These are phyloP conservation scores for Pollenia griseotomentosa DNA, from an alignment of 2,888 invertebrate genomes.

Conservation along the genomic window DNA sequence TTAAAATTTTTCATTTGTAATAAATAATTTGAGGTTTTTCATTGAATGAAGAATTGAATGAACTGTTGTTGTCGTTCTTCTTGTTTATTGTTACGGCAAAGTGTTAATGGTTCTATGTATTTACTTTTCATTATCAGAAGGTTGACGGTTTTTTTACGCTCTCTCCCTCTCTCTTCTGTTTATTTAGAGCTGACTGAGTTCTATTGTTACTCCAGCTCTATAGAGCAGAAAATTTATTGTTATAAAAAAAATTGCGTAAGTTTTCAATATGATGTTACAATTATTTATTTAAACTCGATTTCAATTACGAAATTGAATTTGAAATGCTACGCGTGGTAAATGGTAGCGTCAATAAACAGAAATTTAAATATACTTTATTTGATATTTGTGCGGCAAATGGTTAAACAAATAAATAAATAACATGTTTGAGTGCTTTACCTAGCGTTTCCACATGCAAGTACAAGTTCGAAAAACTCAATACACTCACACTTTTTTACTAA, in stretches of 20 bases:
- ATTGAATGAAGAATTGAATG: constrained; percentile 11
- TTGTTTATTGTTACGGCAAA: constrained; percentile 48
- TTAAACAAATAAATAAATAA: background rate
- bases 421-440: too few relatives aligned
- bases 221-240: constrained; percentile 40
- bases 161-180: background rate
- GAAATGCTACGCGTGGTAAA: background rate
- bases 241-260: constrained; percentile 51
- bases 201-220: constrained; percentile 7
- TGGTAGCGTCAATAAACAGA: background rate
- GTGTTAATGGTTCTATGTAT: constrained; percentile 71
- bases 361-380: background rate
- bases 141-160: constrained; percentile 50
- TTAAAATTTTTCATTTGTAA: constrained; percentile 64
- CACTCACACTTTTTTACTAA: too few relatives aligned
- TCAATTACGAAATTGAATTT: constrained; percentile 38
- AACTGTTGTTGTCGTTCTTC: constrained; percentile 20
- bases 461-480: too few relatives aligned
- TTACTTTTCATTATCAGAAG: constrained; percentile 60
- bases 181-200: background rate
- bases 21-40: constrained; percentile 68
- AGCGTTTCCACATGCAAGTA: too few relatives aligned
- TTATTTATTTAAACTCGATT: constrained; percentile 56
- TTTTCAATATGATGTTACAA: constrained; percentile 47
- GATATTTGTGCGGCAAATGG: constrained; percentile 7